phyloP scores from a whole-genome alignment of 2,113 vertebrate genomes.

The Irena cyanogastra region DNA sequence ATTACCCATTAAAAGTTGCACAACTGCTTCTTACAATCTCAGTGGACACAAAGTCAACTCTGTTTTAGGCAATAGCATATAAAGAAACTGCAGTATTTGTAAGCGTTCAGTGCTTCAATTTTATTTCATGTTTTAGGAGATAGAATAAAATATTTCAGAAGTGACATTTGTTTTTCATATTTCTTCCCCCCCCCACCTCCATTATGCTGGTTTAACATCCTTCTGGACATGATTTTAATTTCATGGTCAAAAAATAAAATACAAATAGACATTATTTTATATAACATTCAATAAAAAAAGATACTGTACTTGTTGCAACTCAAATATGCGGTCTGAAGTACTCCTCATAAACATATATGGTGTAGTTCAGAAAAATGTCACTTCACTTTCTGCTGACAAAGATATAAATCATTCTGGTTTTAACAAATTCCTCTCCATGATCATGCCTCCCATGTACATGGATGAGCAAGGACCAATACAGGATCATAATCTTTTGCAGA shows the following conservation, averaged over 20 bases:
- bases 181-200: too few relatives aligned
- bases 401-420: background rate
- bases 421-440: background rate
- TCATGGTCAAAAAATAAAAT: background rate
- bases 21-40: background rate
- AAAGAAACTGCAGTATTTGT: background rate
- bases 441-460: background rate
- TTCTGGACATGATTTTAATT: background rate
- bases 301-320: background rate
- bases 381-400: background rate
- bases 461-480: background rate
- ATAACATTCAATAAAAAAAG: background rate
- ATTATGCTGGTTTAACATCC: too few relatives aligned
- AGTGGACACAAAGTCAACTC: background rate
- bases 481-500: background rate
- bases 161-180: background rate
- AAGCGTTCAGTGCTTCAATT: background rate
- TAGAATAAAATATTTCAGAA: background rate
- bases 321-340: background rate
- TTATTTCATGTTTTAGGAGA: background rate
- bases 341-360: background rate
- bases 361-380: background rate
- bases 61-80: background rate
- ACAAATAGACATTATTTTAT: background rate
- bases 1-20: background rate